phyloP scores from a whole-genome alignment of 2,797 vertebrate genomes.

The Catamblyrhynchus diadema region DNA sequence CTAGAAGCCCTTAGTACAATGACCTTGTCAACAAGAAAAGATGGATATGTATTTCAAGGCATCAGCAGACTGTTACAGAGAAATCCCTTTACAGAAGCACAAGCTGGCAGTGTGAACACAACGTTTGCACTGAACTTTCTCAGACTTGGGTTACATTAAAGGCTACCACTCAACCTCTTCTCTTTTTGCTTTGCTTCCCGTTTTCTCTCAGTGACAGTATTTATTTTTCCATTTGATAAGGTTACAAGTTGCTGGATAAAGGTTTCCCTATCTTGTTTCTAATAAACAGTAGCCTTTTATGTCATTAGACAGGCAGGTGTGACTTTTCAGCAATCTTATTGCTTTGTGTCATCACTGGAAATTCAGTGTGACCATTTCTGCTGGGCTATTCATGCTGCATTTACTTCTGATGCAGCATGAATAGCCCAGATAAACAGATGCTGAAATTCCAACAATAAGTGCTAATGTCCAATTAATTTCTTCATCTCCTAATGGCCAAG shows the following conservation, averaged over 20 bases:
- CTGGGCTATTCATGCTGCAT: neutral
- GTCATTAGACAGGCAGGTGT: neutral
- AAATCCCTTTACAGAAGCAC: conserved; percentile 14
- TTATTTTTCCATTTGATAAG: neutral
- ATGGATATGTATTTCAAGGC: neutral
- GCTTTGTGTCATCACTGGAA: neutral
- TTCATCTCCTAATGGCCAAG: neutral
- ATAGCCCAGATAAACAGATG: neutral
- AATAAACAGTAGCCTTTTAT: neutral
- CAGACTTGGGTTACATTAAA: neutral
- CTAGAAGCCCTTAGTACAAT: neutral
- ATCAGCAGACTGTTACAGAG: conserved; percentile 1
- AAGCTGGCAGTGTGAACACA: neutral
- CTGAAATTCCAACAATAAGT: neutral
- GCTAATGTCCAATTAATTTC: neutral
- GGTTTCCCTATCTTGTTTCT: neutral
- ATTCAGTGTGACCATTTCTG: neutral
- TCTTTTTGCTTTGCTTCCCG: neutral
- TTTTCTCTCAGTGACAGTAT: neutral
- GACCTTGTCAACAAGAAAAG: neutral
- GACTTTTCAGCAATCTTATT: neutral
- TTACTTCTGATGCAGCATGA: neutral
- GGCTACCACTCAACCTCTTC: neutral
- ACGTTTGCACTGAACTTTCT: neutral
- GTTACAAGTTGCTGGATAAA: neutral